Base-by-base conservation (phyloP, 2,888 invertebrate genomes). In the Coremacera marginata region DNA sequence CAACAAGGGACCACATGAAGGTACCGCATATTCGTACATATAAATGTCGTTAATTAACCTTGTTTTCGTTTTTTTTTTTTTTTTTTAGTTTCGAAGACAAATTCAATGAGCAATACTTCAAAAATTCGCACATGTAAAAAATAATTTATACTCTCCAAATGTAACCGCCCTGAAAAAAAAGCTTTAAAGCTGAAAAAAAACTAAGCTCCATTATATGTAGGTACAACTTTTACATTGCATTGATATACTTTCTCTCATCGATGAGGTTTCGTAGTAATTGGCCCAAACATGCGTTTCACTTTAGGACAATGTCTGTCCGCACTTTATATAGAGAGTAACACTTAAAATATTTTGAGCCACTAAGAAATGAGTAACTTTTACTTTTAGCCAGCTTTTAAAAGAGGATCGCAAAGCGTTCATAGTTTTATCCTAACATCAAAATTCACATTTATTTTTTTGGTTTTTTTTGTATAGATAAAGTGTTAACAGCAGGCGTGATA, bases 1-100 rank as follows among this genome's bases (percentile, higher is more conserved):
- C 44, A 2, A 44, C 44, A 3, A 7, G 14, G 11, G 7, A 2
- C 44, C 0, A 44, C 1, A 44, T 11, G 57, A 27, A 63, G 31
- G 14, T 31, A 31, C 25, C 57, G 63, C 16, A 31, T 25, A 22
- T 27, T 60, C 57, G 5, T 31, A 14, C 34, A 34, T 34, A 63
- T n/a, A 49, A 70, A 70, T 70, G 68, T 51, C 51, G 27, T 70
- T 70, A 70, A 70, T 70, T 70, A 70, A 65, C 19, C 44, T n/a
- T 67, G 22, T 57, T 72, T 72, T 72, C 51, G 72, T 27, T 11
- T 31, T 5, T 4, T 70, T 52, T 27, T n/a, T n/a, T 16, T 55
- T 71, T 19, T 70, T n/a, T n/a, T 31, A 16, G 4, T 25, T 67
- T 19, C 44, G 14, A 70, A 70, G 22, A 9, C 11, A 60, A 60